Conservation (phyloP, 2,888 invertebrate species). For the Lydus trimaculatus region DNA sequence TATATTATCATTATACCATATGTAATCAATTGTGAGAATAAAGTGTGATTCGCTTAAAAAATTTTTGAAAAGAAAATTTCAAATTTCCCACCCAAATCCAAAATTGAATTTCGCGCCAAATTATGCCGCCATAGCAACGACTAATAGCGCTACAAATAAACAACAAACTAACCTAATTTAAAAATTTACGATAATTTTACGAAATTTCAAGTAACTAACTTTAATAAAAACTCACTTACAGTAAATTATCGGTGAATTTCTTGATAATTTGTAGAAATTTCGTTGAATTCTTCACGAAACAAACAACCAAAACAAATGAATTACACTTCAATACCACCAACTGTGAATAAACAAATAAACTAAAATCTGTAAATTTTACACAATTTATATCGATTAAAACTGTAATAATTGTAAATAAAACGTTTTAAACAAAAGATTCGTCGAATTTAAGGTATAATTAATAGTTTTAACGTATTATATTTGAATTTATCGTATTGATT, state of each 20-base stretch:
- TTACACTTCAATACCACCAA: background rate
- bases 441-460: too few relatives aligned
- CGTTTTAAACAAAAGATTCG: too few relatives aligned
- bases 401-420: too few relatives aligned
- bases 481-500: background rate
- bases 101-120: too few relatives aligned
- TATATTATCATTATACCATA: constrained; percentile 31
- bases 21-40: constrained; percentile 31
- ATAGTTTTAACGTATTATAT: background rate
- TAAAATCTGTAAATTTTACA: background rate
- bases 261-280: background rate
- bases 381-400: too few relatives aligned
- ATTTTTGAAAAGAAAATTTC: background rate
- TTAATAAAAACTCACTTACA: background rate
- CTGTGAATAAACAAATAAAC: background rate
- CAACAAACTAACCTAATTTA: background rate
- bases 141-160: too few relatives aligned
- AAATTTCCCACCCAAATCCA: background rate
- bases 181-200: too few relatives aligned
- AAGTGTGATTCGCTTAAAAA: constrained; percentile 32
- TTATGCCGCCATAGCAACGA: background rate
- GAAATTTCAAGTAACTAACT: too few relatives aligned
- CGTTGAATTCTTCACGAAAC: background rate
- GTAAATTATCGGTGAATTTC: background rate
- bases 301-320: background rate